phyloP scores from a whole-genome alignment of 2,113 vertebrate species.

The Talpa occidentalis region DNA sequence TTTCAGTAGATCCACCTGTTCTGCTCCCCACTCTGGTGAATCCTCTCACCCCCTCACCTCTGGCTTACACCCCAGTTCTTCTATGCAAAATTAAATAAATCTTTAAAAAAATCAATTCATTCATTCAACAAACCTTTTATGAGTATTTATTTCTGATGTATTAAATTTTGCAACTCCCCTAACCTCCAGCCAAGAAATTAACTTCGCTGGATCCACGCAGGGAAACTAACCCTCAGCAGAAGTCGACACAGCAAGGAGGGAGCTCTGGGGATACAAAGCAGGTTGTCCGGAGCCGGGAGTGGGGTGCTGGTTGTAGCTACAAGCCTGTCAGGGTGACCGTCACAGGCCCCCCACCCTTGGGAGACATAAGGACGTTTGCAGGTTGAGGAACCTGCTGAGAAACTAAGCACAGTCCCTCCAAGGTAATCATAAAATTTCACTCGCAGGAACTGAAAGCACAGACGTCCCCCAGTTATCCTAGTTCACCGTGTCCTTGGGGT shows the following conservation, averaged over 20 bases:
- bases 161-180: background rate
- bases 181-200: background rate
- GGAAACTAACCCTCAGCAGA: background rate
- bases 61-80: too few species aligned
- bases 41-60: too few species aligned
- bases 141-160: background rate
- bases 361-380: accelerated
- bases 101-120: too few species aligned
- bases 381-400: background rate
- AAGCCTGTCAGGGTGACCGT: accelerated
- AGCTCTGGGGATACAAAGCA: background rate
- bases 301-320: background rate
- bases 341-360: accelerated
- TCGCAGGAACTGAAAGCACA: background rate
- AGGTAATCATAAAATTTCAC: background rate
- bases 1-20: too few species aligned
- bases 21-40: too few species aligned
- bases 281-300: background rate
- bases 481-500: background rate
- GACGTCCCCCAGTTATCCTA: background rate
- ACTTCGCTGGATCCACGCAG: background rate
- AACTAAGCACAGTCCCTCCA: background rate
- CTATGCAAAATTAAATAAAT: too few species aligned
- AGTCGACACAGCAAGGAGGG: background rate
- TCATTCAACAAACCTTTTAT: background rate